Evolutionary conservation across 2,888 invertebrate genomes (phyloP), one percentile per base, ranked within the genome.

Genomic region (Unio delphinus): DNA sequence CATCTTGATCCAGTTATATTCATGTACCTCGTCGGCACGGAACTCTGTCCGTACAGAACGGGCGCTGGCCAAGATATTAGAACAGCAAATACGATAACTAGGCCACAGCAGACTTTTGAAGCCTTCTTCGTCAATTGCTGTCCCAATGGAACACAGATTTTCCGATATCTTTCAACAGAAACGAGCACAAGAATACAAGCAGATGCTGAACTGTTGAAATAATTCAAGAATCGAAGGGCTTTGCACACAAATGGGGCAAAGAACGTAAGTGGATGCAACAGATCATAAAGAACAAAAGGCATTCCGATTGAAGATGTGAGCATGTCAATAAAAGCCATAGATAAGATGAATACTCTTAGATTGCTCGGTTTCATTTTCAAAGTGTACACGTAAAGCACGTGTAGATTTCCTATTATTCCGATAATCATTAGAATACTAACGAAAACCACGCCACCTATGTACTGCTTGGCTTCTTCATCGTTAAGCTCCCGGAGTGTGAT

Each of bases 121-220:
- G 73, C 62, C 20, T 64, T 60, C 2, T 70, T 64, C 3, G 76
- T 64, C 57, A 84, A 75, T 67, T 84, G 84, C 28, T 67, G 65
- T 23, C 77, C 75, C 6, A 82, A 69, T 7, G 83, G 84, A 18
- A 72, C 73, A 64, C 85, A 82, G n/a, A 84, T 77, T 58, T 83
- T 83, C 61, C 78, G 66, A 70, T 79, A 86, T 18, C 85, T 67
- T 55, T 78, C 78, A 18, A 73, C 67, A 6, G 78, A 74, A 20
- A 78, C 74, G 4, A 76, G 68, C 11, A 73, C 34, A 30, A 78
- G 63, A 3, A 67, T 73, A 4, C 70, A 62, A 18, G 68, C 72
- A 7, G 78, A 78, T 0, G 76, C 64, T 3, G 65, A 20, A 45
- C 72, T 64, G 56, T 67, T 73, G 55, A 73, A 76, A 57, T 76